Percentiles rank a stretch among this genome's conserved stretches.
Evolutionary conservation across 2,888 invertebrate genomes (phyloP).

Genomic region (Noctua janthina): DNA sequence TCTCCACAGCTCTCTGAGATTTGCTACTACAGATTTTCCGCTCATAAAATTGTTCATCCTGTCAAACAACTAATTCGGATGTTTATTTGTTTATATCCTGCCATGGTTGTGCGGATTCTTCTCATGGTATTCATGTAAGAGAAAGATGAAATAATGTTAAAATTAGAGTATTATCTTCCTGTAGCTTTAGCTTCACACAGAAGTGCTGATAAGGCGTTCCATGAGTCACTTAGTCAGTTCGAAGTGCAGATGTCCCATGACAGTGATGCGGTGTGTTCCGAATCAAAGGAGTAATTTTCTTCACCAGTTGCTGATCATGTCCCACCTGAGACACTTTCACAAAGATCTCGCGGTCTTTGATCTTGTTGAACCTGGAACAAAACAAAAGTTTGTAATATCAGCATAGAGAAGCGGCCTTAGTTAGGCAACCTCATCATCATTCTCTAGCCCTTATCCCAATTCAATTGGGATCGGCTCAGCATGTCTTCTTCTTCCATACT

Average conservation of each 20-base stretch:
- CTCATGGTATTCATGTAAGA: background rate
- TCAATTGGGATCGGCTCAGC: no score
- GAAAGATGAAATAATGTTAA: constrained; percentile 8
- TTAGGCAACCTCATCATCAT: no score
- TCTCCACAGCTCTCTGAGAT: constrained; percentile 50
- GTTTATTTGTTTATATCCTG: constrained; percentile 52
- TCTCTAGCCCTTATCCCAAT: no score
- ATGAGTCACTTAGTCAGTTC: background rate
- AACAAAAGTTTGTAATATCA: background rate
- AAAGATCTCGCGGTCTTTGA: background rate
- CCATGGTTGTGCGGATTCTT: background rate
- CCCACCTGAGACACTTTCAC: background rate
- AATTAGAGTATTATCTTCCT: background rate
- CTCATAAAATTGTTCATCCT: constrained; percentile 58
- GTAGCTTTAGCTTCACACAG: background rate
- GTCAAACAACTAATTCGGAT: constrained; percentile 48
- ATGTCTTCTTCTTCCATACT: no score
- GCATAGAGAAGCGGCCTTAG: background rate
- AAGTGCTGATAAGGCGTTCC: background rate
- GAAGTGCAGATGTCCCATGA: no score
- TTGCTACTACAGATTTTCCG: constrained; percentile 59
- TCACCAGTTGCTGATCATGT: background rate
- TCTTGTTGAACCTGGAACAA: background rate
- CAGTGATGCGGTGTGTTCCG: background rate
- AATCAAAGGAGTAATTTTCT: background rate